Conservation (phyloP, 1,140 invertebrate genomes). For the Aphelenchoides besseyi region DNA sequence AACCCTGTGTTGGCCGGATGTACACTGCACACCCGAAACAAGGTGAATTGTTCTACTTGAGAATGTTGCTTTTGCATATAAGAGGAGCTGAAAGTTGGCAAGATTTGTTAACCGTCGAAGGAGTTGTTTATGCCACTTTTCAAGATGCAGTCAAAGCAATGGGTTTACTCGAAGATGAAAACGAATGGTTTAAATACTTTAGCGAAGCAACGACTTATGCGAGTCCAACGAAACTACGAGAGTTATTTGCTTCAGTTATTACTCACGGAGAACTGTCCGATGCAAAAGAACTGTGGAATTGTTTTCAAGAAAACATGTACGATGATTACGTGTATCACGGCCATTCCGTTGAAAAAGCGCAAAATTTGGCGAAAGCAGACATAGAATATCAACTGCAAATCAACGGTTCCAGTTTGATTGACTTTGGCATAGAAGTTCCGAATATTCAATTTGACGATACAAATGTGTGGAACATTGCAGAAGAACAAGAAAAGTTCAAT, state of each 20-base stretch:
- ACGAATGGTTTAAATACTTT: slow-evolving; percentile 26
- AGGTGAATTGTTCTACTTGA: slow-evolving; percentile 41
- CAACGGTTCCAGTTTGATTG: background rate
- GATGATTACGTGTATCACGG: slow-evolving; percentile 24
- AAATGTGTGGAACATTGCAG: slow-evolving; percentile 23
- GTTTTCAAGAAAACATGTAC: slow-evolving; percentile 18
- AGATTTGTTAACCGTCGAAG: slow-evolving; percentile 44
- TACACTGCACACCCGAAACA: slow-evolving; percentile 34
- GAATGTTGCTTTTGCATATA: slow-evolving; percentile 44
- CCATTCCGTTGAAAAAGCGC: background rate
- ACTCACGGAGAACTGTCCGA: slow-evolving; percentile 5
- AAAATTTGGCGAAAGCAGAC: slow-evolving; percentile 8
- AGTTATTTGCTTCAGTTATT: slow-evolving; percentile 19
- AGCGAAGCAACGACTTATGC: background rate
- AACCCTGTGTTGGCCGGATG: slow-evolving; percentile 38
- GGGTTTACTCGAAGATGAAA: slow-evolving; percentile 19
- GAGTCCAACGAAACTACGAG: slow-evolving; percentile 20
- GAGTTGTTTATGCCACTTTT: slow-evolving; percentile 19
- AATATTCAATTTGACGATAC: background rate
- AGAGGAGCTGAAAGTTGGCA: slow-evolving; percentile 39
- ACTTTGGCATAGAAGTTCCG: background rate
- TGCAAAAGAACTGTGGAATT: slow-evolving; percentile 29
- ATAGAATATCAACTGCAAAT: slow-evolving; percentile 3
- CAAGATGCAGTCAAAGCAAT: slow-evolving; percentile 7
- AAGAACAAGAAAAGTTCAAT: background rate